Conservation (phyloP, 2,797 vertebrate genomes). For the Typhlichthys subterraneus region DNA sequence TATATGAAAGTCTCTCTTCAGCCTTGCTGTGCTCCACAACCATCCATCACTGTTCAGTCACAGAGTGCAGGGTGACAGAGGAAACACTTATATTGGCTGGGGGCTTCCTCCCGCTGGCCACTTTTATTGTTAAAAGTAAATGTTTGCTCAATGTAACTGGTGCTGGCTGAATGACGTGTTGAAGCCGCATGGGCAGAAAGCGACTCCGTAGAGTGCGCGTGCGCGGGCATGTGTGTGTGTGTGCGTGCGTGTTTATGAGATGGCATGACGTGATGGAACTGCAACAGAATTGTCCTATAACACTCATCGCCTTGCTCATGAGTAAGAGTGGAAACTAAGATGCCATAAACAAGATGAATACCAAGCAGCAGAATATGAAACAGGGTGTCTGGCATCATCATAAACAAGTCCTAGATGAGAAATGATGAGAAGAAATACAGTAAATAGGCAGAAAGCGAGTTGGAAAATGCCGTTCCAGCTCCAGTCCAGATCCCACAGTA, state of each 20-base stretch:
- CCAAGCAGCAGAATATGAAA: background rate
- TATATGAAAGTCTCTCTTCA: conserved; percentile 29
- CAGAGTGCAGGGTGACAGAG: conserved; percentile 9
- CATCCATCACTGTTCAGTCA: conserved; percentile 36
- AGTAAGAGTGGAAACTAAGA: background rate
- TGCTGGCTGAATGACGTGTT: conserved; percentile 9
- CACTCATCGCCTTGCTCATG: background rate
- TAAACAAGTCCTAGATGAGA: background rate
- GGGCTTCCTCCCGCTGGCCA: background rate
- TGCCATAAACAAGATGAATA: conserved; percentile 1
- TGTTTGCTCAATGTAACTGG: conserved; percentile 27
- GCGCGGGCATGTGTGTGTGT: background rate
- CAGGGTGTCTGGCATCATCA: background rate
- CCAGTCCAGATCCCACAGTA: background rate
- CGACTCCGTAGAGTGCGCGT: background rate
- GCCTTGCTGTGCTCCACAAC: conserved; percentile 18
- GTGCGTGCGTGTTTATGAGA: conserved; percentile 4
- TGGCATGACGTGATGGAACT: background rate
- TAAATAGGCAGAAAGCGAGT: conserved; percentile 1
- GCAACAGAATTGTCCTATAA: background rate
- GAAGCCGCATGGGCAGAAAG: background rate
- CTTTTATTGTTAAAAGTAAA: conserved; percentile 24
- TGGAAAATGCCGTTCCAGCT: background rate
- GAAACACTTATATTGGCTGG: conserved; percentile 13
- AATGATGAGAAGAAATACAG: background rate